Conservation (phyloP, 2,113 vertebrate genomes). For the Poeciliopsis occidentalis region DNA sequence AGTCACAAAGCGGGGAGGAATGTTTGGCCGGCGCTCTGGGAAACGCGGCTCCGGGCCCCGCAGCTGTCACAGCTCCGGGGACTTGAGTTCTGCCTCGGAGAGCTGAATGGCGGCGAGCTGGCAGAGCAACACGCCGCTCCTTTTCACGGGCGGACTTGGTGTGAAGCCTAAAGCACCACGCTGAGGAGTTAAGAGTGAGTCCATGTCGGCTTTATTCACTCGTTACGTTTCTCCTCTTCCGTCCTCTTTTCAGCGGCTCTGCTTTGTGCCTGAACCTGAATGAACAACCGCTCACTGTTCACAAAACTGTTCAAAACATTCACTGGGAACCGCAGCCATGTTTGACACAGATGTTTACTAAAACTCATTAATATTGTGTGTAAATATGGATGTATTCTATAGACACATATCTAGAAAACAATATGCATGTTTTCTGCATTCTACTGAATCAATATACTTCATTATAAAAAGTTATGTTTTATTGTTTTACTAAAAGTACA, state of each 20-base stretch:
- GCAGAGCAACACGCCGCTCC: slow-evolving; percentile 81
- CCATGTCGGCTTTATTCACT: slow-evolving; percentile 65
- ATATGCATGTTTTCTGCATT: no score
- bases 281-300: slow-evolving; percentile 92
- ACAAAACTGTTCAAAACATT: slow-evolving; percentile 74
- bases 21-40: no score
- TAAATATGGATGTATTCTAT: background rate
- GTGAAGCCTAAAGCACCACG: slow-evolving; percentile 75
- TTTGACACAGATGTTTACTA: no score
- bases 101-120: no score
- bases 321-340: slow-evolving; percentile 87
- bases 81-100: no score
- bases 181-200: slow-evolving; percentile 52
- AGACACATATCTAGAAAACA: no score
- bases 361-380: slow-evolving; percentile 12
- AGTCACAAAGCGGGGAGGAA: no score
- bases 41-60: no score
- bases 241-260: slow-evolving; percentile 62
- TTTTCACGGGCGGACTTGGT: slow-evolving; percentile 86
- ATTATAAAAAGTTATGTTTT: no score
- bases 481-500: no score
- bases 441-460: no score
- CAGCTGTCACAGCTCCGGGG: no score
- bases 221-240: slow-evolving; percentile 69
- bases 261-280: slow-evolving; percentile 82